Percentiles rank a stretch among this genome's conserved stretches.
phyloP scores from a whole-genome alignment of 2,113 vertebrate genomes.

The Zeus faber region DNA sequence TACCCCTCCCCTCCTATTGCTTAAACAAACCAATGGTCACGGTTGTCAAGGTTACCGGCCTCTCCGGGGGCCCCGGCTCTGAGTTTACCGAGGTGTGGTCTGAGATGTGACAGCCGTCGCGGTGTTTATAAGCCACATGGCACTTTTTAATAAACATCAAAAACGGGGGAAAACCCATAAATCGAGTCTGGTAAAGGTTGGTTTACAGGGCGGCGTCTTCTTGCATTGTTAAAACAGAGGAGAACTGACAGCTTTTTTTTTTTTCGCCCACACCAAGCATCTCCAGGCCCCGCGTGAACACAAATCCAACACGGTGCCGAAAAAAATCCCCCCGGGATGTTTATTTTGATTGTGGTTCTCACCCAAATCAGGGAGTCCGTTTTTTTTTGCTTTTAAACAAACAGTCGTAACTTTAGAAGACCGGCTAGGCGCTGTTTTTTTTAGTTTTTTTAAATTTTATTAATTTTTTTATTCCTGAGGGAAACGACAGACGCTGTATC shows the following conservation, averaged over 20 bases:
- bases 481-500: slow-evolving; percentile 37
- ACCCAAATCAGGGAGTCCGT: neutral
- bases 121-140: slow-evolving; percentile 9
- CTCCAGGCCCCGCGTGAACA: neutral
- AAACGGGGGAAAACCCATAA: neutral
- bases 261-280: neutral
- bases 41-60: neutral
- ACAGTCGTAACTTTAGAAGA: slow-evolving; percentile 25
- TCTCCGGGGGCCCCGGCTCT: slow-evolving; percentile 7
- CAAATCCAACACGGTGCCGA: neutral
- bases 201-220: slow-evolving; percentile 2
- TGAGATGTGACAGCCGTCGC: neutral
- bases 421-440: slow-evolving; percentile 1
- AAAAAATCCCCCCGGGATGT: neutral
- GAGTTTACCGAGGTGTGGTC: neutral
- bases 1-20: slow-evolving; percentile 46
- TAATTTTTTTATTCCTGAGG: slow-evolving; percentile 49
- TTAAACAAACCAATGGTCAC: slow-evolving; percentile 1
- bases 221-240: slow-evolving; percentile 12
- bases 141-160: slow-evolving; percentile 25
- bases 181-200: neutral
- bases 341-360: slow-evolving; percentile 4
- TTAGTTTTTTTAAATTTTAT: too few species aligned
- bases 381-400: slow-evolving; percentile 13
- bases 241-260: too few species aligned